Conservation (phyloP, 1,140 invertebrate species). For the Rhyzopertha dominica region DNA sequence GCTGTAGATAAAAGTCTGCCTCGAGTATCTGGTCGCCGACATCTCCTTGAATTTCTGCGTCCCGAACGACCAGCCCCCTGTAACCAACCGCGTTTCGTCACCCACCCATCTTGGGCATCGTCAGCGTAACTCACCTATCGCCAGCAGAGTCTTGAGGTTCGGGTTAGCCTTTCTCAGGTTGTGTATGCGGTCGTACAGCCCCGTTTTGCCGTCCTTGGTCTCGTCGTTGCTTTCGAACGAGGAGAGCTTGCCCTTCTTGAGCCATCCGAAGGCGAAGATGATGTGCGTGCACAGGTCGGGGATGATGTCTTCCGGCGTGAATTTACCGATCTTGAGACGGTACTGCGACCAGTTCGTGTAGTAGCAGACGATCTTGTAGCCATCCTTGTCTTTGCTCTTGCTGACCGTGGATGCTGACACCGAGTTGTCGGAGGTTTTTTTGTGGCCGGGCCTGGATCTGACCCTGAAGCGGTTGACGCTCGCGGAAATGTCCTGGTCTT, state of each 20-base stretch:
- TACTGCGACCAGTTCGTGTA: conserved; percentile 99
- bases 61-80: conserved; percentile 92
- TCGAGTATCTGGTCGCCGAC: conserved; percentile 76
- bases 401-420: conserved; percentile 49
- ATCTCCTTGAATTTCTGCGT: conserved; percentile 95
- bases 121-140: conserved; percentile 74
- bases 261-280: conserved; percentile 94
- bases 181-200: conserved; percentile 81
- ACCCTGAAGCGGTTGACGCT: conserved; percentile 65
- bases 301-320: conserved; percentile 90
- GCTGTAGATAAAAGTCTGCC: conserved; percentile 91
- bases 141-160: conserved; percentile 81
- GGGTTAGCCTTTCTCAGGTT: conserved; percentile 84
- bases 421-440: conserved; percentile 54
- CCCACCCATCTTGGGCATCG: too few relatives aligned
- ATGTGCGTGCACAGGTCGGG: conserved; percentile 93
- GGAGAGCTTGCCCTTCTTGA: conserved; percentile 89
- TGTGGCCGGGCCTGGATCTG: conserved; percentile 51
- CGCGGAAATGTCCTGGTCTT: conserved; percentile 60
- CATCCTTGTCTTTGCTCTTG: conserved; percentile 54
- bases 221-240: conserved; percentile 91
- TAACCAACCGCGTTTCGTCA: too few relatives aligned
- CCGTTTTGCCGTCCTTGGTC: conserved; percentile 85
- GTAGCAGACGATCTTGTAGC: conserved; percentile 82
- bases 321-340: conserved; percentile 87